Evolutionary conservation across 2,888 invertebrate genomes (phyloP), one percentile per base, ranked within the genome.

Genomic region (Calliphora vomitoria): DNA sequence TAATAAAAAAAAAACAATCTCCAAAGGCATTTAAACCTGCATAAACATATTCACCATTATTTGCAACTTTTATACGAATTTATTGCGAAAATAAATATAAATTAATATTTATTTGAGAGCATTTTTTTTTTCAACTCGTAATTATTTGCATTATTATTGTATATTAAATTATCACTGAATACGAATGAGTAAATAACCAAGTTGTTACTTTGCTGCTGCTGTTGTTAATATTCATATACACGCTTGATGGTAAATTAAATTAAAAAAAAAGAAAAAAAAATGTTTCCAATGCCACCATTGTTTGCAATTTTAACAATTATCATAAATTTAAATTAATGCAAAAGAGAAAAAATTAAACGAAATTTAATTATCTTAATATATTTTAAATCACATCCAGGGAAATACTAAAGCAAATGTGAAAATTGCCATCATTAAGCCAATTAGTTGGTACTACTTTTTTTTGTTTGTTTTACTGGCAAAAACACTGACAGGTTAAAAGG

Each of bases 291-390:
- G 20, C 38, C 44, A 69, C 38, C 44, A 69, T 58, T 79, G 35
- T 18, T 58, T 15, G 38, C 38, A 69, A 80, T 71, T 71, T 53
- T 71, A 80, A 62, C 47, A 80, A 80, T 80, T 80, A 80, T 50
- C 47, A 62, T 71, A 62, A 80, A 80, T 80, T 62, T 71, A 41
- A 71, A 71, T 80, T 71, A 80, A 80, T 80, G 8, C 50, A 4
- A 71, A 53, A 80, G 69, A 47, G 69, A 38, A 60, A 80, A 80
- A 80, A 60, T 69, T 79, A 62, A 80, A 71, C n/a, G 60, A 80
- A 80, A 71, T 62, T 80, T 80, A 71, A 80, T 80, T 69, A 69
- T 69, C 47, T 80, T 71, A 69, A 80, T 80, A 60, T 60, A 62
- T 71, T 25, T 80, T 71, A 62, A 80, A 80, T 71, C 71, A 71